These are phyloP conservation scores for Tachypleus tridentatus DNA, from an alignment of 1,140 invertebrate species.

Conservation along the genomic window DNA sequence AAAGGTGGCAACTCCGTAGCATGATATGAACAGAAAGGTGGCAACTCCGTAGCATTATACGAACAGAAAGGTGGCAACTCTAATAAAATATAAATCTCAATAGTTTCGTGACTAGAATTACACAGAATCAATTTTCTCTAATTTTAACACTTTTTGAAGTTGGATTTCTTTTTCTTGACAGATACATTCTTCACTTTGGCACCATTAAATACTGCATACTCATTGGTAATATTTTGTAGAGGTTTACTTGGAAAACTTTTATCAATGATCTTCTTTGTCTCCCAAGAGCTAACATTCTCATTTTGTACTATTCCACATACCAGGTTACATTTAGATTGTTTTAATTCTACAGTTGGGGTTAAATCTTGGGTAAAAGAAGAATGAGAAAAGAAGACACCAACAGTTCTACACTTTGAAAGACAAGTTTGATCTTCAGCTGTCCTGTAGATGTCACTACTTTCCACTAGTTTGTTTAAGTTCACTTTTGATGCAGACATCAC, in stretches of 20 bases:
- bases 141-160: conserved; percentile 17
- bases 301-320: background rate
- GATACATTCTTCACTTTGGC: background rate
- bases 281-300: background rate
- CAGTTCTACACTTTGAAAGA: too few species aligned
- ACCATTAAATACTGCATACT: background rate
- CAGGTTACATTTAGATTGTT: conserved; percentile 1
- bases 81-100: too few species aligned
- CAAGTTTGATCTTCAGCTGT: too few species aligned
- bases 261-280: conserved; percentile 3
- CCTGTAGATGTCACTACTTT: too few species aligned
- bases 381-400: too few species aligned
- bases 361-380: too few species aligned
- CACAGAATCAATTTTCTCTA: conserved; percentile 18
- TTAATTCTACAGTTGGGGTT: background rate
- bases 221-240: conserved; percentile 16
- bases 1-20: too few species aligned
- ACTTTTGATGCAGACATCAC: too few species aligned
- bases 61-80: too few species aligned
- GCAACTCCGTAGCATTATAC: too few species aligned
- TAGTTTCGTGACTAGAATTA: conserved; percentile 5
- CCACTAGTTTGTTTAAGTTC: too few species aligned
- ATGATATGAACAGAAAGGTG: too few species aligned
- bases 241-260: background rate
- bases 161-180: conserved; percentile 9